These are phyloP conservation scores for Trididemnum clinides DNA, from an alignment of 23 tunicate species.

Conservation along the genomic window DNA sequence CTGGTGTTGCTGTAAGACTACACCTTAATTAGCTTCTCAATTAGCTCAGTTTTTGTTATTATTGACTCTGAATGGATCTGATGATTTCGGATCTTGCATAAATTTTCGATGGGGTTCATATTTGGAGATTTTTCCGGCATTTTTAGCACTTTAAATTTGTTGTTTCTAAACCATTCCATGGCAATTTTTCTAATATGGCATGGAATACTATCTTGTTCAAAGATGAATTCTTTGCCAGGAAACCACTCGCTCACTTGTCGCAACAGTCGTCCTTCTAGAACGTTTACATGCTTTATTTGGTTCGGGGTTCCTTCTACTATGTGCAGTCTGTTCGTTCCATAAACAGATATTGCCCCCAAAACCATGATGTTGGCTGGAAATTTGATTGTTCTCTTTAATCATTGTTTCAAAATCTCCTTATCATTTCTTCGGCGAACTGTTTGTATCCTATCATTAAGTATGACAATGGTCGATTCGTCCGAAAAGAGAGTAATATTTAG, in stretches of 20 bases:
- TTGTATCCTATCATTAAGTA: too few species aligned
- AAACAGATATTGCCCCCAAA: too few species aligned
- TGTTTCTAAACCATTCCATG: background rate
- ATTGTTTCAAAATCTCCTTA: too few species aligned
- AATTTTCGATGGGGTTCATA: background rate
- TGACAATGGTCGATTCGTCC: too few species aligned
- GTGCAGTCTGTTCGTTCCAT: too few species aligned
- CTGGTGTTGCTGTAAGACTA: background rate
- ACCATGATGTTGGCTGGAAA: too few species aligned
- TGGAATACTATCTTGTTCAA: background rate
- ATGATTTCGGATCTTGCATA: background rate
- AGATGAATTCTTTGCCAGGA: background rate
- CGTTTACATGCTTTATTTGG: too few species aligned
- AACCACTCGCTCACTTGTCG: background rate
- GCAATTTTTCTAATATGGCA: background rate
- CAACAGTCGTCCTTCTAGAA: constrained; percentile 1
- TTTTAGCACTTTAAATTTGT: background rate
- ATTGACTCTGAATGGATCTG: background rate
- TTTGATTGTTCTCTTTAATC: too few species aligned
- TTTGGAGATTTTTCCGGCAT: background rate
- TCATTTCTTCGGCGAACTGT: too few species aligned
- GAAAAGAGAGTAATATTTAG: too few species aligned
- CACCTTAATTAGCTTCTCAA: background rate
- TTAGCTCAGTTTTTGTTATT: background rate
- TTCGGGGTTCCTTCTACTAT: too few species aligned